phyloP scores from a whole-genome alignment of 1,140 invertebrate genomes.

The Ips nitidus region DNA sequence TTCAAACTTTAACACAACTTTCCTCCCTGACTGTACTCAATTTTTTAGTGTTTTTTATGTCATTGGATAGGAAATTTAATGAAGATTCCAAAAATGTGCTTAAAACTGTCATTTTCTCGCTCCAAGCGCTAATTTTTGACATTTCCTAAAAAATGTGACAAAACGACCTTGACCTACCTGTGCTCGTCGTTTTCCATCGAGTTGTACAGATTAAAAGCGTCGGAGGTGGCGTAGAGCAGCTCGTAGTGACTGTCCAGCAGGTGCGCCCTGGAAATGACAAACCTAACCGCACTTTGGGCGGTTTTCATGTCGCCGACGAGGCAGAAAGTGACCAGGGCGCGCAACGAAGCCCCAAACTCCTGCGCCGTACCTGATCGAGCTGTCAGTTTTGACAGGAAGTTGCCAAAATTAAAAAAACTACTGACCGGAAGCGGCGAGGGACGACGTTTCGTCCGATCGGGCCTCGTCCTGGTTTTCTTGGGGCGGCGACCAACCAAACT shows the following conservation, averaged over 20 bases:
- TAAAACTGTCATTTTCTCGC: too few relatives aligned
- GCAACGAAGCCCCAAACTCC: conserved; percentile 56
- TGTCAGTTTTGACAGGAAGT: not conserved
- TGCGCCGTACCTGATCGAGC: conserved; percentile 50
- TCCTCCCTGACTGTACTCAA: too few relatives aligned
- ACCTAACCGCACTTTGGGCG: conserved; percentile 63
- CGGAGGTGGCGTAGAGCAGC: conserved; percentile 60
- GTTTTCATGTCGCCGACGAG: conserved; percentile 58
- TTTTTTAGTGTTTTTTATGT: too few relatives aligned
- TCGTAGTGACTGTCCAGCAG: conserved; percentile 62
- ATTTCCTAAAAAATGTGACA: too few relatives aligned
- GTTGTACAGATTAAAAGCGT: conserved; percentile 60
- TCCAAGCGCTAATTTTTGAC: too few relatives aligned
- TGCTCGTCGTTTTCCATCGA: conserved; percentile 60
- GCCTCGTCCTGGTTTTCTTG: conserved; percentile 51
- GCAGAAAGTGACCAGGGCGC: conserved; percentile 53
- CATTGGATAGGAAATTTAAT: too few relatives aligned
- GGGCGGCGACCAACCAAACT: conserved; percentile 64
- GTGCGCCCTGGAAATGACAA: conserved; percentile 63
- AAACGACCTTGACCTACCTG: conserved; percentile 38
- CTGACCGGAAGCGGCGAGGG: not conserved
- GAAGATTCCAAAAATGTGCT: too few relatives aligned
- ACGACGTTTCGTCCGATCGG: conserved; percentile 51
- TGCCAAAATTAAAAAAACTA: not conserved
- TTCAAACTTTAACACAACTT: too few relatives aligned